Percentiles rank a stretch among this genome's conserved stretches.
These are phyloP conservation scores for Tonatia bakeri DNA, from an alignment of 2,113 vertebrate genomes.

Conservation along the genomic window DNA sequence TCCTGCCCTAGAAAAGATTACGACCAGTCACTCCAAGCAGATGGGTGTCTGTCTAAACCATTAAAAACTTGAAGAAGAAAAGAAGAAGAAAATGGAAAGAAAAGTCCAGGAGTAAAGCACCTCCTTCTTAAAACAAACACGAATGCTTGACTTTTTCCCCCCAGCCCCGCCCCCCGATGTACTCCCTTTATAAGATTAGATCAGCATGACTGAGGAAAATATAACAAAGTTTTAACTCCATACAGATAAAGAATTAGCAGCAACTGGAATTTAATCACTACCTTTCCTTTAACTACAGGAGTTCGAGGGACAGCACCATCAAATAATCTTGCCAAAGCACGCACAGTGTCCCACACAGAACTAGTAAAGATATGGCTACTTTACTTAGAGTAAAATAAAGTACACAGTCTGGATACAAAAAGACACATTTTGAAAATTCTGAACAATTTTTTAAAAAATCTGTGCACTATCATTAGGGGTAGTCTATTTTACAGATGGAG, in stretches of 20 bases:
- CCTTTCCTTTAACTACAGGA: not conserved
- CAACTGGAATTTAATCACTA: not conserved
- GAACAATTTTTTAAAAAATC: not conserved
- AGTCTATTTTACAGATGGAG: not conserved
- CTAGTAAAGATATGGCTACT: not conserved
- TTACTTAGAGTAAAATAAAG: not conserved
- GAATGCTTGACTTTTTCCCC: not conserved
- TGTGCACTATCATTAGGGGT: not conserved
- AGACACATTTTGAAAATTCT: not conserved
- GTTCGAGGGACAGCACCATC: not conserved
- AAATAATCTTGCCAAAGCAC: not conserved
- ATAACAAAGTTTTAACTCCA: not conserved
- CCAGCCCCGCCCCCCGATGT: not conserved
- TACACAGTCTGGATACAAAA: not conserved
- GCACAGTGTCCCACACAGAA: not conserved
- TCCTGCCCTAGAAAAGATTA: not conserved
- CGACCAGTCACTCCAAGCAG: not conserved
- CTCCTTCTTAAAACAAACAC: not conserved
- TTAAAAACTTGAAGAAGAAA: not conserved
- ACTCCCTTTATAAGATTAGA: constrained; percentile 19
- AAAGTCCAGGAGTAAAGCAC: not conserved
- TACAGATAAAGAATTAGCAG: not conserved
- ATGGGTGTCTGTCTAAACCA: not conserved
- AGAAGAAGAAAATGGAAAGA: not conserved
- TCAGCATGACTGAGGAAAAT: not conserved